Percentiles rank a stretch among this genome's conserved stretches.
Evolutionary conservation across 2,113 vertebrate genomes (phyloP).

Genomic region (Chrysochloris asiatica): DNA sequence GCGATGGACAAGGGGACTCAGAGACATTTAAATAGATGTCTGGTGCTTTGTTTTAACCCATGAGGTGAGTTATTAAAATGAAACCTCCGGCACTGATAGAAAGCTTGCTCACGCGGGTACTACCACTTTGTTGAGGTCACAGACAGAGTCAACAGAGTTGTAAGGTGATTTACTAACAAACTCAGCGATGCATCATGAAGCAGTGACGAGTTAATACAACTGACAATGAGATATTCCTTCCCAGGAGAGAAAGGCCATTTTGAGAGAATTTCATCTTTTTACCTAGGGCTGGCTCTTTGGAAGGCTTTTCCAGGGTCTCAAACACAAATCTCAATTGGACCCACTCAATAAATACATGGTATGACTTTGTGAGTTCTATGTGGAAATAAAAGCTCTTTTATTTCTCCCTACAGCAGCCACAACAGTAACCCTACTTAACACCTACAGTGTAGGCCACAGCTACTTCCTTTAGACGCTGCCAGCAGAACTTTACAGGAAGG

Average conservation of each 20-base stretch:
- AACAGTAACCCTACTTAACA: slow-evolving; percentile 4
- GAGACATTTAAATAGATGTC: slow-evolving; percentile 5
- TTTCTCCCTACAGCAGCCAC: slow-evolving; percentile 40
- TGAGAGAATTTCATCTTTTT: slow-evolving; percentile 53
- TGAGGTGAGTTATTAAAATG: neutral
- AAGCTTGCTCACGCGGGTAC: neutral
- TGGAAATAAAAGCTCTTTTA: slow-evolving; percentile 15
- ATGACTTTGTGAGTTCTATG: slow-evolving; percentile 40
- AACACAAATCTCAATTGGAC: slow-evolving; percentile 67
- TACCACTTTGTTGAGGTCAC: neutral
- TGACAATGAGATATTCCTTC: neutral
- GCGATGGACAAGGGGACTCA: too few relatives aligned
- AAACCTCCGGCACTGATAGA: neutral
- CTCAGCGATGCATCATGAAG: neutral
- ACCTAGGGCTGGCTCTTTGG: slow-evolving; percentile 33
- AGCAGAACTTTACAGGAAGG: slow-evolving; percentile 55
- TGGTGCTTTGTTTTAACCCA: neutral
- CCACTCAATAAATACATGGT: slow-evolving; percentile 70
- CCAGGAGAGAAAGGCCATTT: neutral
- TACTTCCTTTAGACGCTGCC: slow-evolving; percentile 49
- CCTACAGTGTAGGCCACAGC: slow-evolving; percentile 24
- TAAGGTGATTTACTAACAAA: neutral
- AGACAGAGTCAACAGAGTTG: neutral
- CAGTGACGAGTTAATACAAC: neutral
- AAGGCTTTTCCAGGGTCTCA: slow-evolving; percentile 58